Base-by-base conservation (phyloP, 2,113 vertebrate species). In the Haplochromis burtoni region DNA sequence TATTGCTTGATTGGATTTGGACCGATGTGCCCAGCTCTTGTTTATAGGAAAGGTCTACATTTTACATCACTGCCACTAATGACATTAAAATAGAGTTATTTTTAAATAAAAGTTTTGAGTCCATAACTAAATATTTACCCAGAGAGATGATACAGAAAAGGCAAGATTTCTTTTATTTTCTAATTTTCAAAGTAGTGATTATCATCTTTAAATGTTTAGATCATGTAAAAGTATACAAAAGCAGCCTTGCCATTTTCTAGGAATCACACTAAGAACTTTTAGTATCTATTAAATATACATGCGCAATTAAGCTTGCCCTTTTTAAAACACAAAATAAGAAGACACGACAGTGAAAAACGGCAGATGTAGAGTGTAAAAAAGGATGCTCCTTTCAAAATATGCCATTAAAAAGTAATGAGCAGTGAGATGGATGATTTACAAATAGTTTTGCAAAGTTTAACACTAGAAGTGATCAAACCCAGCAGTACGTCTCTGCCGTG, bases 251-350 rank as follows among this genome's bases (percentile, higher is more conserved):
- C 21, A 29, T 47, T 76, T 47, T 76, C 40, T 45, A 45, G n/a
- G 14, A 47, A 45, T 76, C 40, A 31, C 10, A 0, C 24, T 19
- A 19, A 76, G 4, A 76, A 0, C 24, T 47, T 76, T 47, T 26
- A 76, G 24, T 8, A 76, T 47, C 68, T 47, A 73, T 45, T 76
- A 45, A 26, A 76, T 29, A 29, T 76, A 47, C 24, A 1, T 2
- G 57, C 0, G 29, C 31, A 49, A 76, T 47, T 49, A 17, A 29
- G 16, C 40, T 11, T 0, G 24, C 3, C 16, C 1, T 76, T 47
- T 31, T 47, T 47, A 76, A 76, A 47, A 17, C 14, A 26, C 26
- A 49, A 49, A 76, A 76, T 31, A 49, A 29, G 7, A 59, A 13
- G 42, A 31, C 10, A 47, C 2, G 10, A 12, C 24, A 49, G 45